Percentiles rank a stretch among this genome's conserved stretches.
Conservation (phyloP, 2,113 vertebrate genomes). For the Chunga burmeisteri region DNA sequence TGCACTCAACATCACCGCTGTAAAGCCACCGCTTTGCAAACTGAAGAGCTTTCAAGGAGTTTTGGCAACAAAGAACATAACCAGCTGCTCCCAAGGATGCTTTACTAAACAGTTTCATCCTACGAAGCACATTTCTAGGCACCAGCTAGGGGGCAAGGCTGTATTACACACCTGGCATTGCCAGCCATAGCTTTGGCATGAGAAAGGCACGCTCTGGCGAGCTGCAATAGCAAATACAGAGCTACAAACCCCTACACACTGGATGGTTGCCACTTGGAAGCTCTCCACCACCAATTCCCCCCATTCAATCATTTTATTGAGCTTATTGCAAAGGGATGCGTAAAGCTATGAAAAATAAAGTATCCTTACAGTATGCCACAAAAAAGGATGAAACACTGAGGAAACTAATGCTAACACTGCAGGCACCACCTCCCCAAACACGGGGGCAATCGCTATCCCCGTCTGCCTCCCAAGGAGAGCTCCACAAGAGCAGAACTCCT, state of each 20-base stretch:
- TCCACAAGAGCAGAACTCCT: neutral
- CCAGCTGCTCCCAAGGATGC: neutral
- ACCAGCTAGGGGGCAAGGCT: neutral
- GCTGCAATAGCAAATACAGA: neutral
- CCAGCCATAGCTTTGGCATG: neutral
- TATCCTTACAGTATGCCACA: rapidly evolving
- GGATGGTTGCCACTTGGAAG: neutral
- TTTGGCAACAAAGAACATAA: neutral
- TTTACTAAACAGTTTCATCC: neutral
- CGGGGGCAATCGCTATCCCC: too few species aligned
- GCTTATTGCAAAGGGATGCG: neutral
- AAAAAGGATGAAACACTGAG: rapidly evolving
- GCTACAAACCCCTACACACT: neutral
- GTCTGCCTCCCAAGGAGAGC: neutral
- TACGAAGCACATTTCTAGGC: neutral
- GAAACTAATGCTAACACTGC: neutral
- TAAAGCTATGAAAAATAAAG: neutral
- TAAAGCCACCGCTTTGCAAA: neutral
- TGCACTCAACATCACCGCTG: neutral
- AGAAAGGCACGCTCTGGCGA: neutral
- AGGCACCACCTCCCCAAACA: neutral
- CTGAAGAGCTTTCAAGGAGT: neutral
- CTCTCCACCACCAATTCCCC: neutral
- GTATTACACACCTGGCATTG: rapidly evolving
- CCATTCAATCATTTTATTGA: neutral